Evolutionary conservation across 2,113 vertebrate genomes (phyloP), one percentile per base, ranked within the genome.

Genomic region (Osmerus mordax): DNA sequence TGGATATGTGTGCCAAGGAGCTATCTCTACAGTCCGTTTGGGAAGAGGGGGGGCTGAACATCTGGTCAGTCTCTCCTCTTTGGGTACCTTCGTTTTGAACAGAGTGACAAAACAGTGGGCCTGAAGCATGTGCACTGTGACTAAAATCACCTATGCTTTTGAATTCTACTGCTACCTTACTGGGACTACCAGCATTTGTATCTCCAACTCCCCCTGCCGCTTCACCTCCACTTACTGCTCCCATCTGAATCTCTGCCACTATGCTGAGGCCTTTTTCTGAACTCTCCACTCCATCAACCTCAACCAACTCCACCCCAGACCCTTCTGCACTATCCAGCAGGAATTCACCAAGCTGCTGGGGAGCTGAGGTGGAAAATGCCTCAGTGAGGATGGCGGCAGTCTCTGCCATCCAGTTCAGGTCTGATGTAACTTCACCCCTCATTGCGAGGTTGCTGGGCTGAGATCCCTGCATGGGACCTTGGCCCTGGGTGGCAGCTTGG

Each of bases 331-430:
- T 81, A 52, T 93, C 91, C 68, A 93, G 60, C 2, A 93, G 88
- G 2, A 82, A 74, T 0, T 78, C 67, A 15, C 89, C 90, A 70
- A 93, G 84, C 32, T 36, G 32, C 73, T 92, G 88, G 0, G 93
- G 92, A 19, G 92, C 78, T 0, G 95, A 74, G 7, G 80, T 73
- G 8, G 79, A 92, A 0, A 96, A 87, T 1, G 93, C 92, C 12
- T 97, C 96, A 0, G 95, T 93, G 59, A 96, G 93, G 52, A 96
- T 93, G 7, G 95, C 93, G 0, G 95, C 94, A 0, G 94, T 97
- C 83, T 97, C 95, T 0, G 95, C 92, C 14, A 97, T 92, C 96
- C 96, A 96, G 84, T 94, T 94, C 6, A 96, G 89, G 67, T 96
- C 93, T 0, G 87, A 84, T 0, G 3, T 86, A 67, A 75, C 83